These are phyloP conservation scores for Amphimedon queenslandica DNA, from an alignment of 37 sponge, comb jelly and placozoan genomes.

Conservation along the genomic window DNA sequence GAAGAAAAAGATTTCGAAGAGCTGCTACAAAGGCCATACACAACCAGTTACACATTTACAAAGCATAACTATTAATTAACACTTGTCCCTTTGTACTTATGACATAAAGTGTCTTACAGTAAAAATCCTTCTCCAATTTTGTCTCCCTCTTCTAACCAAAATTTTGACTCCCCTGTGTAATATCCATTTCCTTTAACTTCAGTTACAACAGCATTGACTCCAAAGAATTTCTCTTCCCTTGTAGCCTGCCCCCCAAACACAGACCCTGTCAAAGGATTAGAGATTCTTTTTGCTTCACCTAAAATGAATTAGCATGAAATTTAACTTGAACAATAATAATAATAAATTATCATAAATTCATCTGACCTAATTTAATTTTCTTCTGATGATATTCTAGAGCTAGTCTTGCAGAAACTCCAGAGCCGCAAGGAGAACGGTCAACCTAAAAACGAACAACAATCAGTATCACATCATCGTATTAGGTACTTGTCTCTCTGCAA, in stretches of 20 bases:
- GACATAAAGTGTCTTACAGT: conserved; percentile 3
- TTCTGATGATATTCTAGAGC: conserved; percentile 77
- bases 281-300: conserved; percentile 37
- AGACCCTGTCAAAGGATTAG: conserved; percentile 33
- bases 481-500: conserved; percentile 69
- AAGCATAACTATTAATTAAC: not conserved
- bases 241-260: conserved; percentile 52
- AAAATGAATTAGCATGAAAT: not conserved
- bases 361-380: conserved; percentile 38
- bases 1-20: no score
- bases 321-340: not conserved
- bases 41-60: no score
- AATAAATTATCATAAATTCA: not conserved
- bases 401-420: conserved; percentile 68
- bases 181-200: conserved; percentile 75
- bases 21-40: no score
- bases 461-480: not conserved
- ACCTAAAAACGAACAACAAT: conserved; percentile 31
- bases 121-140: conserved; percentile 45
- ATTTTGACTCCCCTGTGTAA: conserved; percentile 67
- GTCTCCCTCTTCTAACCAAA: conserved; percentile 64
- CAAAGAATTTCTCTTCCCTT: conserved; percentile 30
- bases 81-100: conserved; percentile 1
- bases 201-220: conserved; percentile 57
- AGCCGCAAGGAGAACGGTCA: conserved; percentile 81